phyloP scores from a whole-genome alignment of 2,888 invertebrate species.

The Eulithis prunata region DNA sequence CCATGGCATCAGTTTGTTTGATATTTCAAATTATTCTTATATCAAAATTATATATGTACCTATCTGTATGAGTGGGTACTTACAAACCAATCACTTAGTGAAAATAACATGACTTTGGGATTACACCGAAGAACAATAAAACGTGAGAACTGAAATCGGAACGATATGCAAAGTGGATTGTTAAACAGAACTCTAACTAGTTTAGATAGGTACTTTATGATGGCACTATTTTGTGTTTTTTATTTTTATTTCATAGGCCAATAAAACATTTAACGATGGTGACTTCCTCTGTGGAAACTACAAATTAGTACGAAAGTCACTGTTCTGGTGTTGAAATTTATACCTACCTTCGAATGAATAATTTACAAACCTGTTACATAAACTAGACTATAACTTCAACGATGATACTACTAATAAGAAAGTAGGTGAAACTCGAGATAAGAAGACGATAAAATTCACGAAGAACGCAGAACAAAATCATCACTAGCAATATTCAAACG shows the following conservation, averaged over 20 bases:
- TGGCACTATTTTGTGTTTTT: constrained; percentile 47
- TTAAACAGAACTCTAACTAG: constrained; percentile 53
- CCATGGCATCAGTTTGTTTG: no score
- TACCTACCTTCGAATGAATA: neutral
- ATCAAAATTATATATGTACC: no score
- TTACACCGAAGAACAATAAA: constrained; percentile 48
- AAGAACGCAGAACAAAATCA: no score
- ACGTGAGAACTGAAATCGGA: constrained; percentile 52
- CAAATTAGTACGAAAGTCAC: constrained; percentile 29
- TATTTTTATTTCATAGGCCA: constrained; percentile 42
- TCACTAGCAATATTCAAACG: no score
- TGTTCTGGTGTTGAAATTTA: constrained; percentile 61
- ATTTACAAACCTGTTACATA: constrained; percentile 2
- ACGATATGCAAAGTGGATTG: constrained; percentile 54
- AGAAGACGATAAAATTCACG: no score
- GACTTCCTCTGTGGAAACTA: constrained; percentile 33
- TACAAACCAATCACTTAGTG: neutral
- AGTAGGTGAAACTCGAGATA: no score
- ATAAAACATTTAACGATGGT: constrained; percentile 35
- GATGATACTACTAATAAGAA: neutral
- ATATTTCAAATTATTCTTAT: no score
- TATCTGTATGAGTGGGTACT: no score
- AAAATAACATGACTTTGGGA: constrained; percentile 28
- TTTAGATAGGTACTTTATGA: constrained; percentile 47
- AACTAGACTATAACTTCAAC: neutral